Evolutionary conservation across 2,888 invertebrate species (phyloP).

Genomic region (Apamea crenata): DNA sequence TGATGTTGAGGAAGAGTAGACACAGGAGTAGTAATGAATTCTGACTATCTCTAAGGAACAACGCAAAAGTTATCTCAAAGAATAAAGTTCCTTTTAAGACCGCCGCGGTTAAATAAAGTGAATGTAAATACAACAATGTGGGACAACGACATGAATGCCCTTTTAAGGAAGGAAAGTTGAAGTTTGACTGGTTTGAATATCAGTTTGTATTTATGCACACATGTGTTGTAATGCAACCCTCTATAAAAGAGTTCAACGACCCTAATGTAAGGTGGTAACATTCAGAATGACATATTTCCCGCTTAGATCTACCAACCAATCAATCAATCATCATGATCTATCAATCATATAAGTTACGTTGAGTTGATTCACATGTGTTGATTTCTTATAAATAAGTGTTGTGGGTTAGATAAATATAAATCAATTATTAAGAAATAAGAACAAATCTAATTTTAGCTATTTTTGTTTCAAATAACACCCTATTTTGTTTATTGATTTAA

Average conservation of each 20-base stretch:
- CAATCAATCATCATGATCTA: too few species aligned
- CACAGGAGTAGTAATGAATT: too few species aligned
- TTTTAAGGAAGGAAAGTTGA: background rate
- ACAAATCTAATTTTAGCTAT: too few species aligned
- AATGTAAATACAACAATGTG: background rate
- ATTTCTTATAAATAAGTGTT: background rate
- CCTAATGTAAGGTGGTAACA: too few species aligned
- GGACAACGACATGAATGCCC: background rate
- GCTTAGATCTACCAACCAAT: too few species aligned
- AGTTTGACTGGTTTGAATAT: background rate
- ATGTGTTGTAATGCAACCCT: background rate
- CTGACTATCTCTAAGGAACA: background rate
- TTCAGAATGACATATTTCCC: background rate
- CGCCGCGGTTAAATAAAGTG: background rate
- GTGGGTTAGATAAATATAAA: background rate
- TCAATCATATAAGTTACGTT: background rate
- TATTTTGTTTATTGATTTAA: too few species aligned
- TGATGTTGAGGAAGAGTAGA: too few species aligned
- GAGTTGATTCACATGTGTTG: background rate
- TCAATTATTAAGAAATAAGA: too few species aligned
- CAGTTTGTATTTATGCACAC: background rate
- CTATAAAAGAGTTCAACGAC: conserved; percentile 7
- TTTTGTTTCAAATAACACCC: too few species aligned
- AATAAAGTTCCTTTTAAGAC: background rate
- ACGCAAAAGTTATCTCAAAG: background rate